Percentiles rank a stretch among this genome's conserved stretches.
These are phyloP conservation scores for Euphysa ruthae DNA, from an alignment of 30 jellyfish, hydroid and myxozoan species.

Conservation along the genomic window DNA sequence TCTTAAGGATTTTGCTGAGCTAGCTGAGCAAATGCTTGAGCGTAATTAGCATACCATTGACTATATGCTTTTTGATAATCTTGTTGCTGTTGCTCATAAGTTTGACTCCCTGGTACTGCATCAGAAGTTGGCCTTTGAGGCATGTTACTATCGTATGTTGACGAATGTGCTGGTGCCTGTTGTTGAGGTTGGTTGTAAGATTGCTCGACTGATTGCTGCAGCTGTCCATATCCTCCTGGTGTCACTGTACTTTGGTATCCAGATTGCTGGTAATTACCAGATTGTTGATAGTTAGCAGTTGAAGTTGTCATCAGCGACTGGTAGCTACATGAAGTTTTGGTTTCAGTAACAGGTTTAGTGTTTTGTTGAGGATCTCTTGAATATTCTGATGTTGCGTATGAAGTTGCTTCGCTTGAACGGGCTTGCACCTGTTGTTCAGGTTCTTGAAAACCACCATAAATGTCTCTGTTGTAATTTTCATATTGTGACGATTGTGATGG, in stretches of 20 bases:
- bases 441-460: too few relatives aligned
- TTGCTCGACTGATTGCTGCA: not conserved
- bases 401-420: too few relatives aligned
- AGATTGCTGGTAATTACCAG: not conserved
- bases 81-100: constrained; percentile 31
- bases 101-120: not conserved
- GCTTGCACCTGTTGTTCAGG: too few relatives aligned
- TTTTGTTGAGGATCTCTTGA: too few relatives aligned
- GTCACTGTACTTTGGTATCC: too few relatives aligned
- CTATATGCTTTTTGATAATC: constrained; percentile 45
- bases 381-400: too few relatives aligned
- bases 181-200: not conserved
- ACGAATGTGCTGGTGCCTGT: not conserved
- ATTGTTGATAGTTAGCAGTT: constrained; percentile 26
- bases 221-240: not conserved
- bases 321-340: constrained; percentile 6
- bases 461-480: too few relatives aligned
- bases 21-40: constrained; percentile 35
- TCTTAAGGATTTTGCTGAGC: constrained; percentile 7
- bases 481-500: too few relatives aligned
- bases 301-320: constrained; percentile 42
- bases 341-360: not conserved
- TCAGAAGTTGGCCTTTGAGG: constrained; percentile 11
- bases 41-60: constrained; percentile 42
- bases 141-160: not conserved